Conservation (phyloP, 2,888 invertebrate genomes). For the Hirudinaria manillensis region DNA sequence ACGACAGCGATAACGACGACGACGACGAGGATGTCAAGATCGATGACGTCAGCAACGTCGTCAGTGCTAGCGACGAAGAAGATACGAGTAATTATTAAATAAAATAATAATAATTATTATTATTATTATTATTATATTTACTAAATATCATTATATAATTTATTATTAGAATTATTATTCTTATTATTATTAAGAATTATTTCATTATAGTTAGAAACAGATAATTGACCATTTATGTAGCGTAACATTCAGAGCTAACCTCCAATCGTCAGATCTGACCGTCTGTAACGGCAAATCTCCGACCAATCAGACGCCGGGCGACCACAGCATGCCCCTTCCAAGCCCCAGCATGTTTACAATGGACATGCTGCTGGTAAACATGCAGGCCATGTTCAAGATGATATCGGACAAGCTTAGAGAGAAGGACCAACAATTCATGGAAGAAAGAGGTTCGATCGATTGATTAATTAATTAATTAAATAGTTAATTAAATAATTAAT, state of each 20-base stretch:
- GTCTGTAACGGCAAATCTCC: constrained; percentile 14
- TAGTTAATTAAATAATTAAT: neutral
- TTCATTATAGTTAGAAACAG: too few relatives aligned
- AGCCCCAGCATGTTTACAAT: constrained; percentile 10
- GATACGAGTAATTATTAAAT: neutral
- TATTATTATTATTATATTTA: neutral
- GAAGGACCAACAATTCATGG: constrained; percentile 7
- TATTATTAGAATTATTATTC: too few relatives aligned
- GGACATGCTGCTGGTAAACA: constrained; percentile 25
- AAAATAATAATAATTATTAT: neutral
- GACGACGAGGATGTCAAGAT: constrained; percentile 8
- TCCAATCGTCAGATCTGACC: neutral
- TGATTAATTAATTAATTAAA: neutral
- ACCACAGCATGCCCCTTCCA: neutral
- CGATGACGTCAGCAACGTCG: constrained; percentile 3
- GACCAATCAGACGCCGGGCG: constrained; percentile 8
- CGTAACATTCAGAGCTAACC: too few relatives aligned
- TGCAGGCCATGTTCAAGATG: constrained; percentile 26
- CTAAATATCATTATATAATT: neutral
- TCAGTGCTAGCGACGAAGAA: constrained; percentile 7
- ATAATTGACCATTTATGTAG: too few relatives aligned
- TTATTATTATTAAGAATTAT: too few relatives aligned
- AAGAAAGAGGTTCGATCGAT: constrained; percentile 11
- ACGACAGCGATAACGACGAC: constrained; percentile 4
- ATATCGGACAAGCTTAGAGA: constrained; percentile 14